Base-by-base conservation (phyloP, 2,888 invertebrate genomes). In the Ophion obscuratus region DNA sequence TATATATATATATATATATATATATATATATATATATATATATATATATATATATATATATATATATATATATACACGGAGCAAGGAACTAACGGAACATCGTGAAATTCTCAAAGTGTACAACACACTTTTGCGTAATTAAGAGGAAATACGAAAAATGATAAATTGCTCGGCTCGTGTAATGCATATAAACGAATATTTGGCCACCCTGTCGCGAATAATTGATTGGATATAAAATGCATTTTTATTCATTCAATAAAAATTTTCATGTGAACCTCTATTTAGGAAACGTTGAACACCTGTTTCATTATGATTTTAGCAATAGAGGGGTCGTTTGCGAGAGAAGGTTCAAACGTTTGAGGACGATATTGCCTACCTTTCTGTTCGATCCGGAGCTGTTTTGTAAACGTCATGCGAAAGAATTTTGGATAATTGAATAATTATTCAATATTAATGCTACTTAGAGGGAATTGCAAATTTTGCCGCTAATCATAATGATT, bases 21-120 rank as follows among this genome's bases (percentile, higher is more conserved):
- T 62, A 31, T 47, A 78, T 64, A 27, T 31, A 31, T 31, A 31
- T 31, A 31, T 31, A 31, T 31, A 31, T 31, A 31, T 31, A 31
- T 31, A 31, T 31, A 31, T 31, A 31, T 31, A 31, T 31, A 24
- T 24, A 24, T 31, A 31, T 31, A 31, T 31, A 31, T 31, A 31
- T 31, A 31, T 31, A 31, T 31, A 31, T 31, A 31, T 31, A 31
- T 31, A 31, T 31, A 31, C 2, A 27, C 57, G 53, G 14, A 36
- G 68, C 17, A 66, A 53, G 40, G 64, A 64, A 68, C 70, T 79
- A 82, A 85, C 82, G 85, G 82, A 79, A 73, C 61, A 71, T 68
- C 47, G 47, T 64, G 79, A 79, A 82, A 47, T 36, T 31, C 20
- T 27, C 70, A 31, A 64, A 75, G 59, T 75, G 70, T 57, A 57